A percentile compares a stretch with the other conserved stretches of the same genome.
These are phyloP conservation scores for Trypoxylus dichotomus DNA, from an alignment of 1,140 invertebrate genomes.

Conservation along the genomic window DNA sequence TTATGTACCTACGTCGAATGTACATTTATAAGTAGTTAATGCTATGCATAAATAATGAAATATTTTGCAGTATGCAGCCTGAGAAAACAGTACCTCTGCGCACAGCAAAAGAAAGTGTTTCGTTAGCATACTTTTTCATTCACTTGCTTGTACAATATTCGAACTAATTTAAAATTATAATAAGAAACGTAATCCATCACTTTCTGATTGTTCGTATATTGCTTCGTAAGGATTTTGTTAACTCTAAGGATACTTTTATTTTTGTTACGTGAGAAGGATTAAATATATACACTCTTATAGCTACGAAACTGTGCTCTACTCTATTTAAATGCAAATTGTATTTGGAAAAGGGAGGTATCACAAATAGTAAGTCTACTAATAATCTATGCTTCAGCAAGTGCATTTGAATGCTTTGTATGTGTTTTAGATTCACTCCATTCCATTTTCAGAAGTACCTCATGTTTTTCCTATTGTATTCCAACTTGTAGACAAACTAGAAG, in stretches of 20 bases:
- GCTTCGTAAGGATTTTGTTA: neutral
- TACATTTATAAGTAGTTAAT: neutral
- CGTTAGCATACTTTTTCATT: neutral
- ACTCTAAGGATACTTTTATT: neutral
- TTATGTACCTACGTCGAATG: neutral
- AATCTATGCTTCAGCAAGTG: too few relatives aligned
- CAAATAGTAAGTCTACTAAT: too few relatives aligned
- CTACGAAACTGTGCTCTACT: neutral
- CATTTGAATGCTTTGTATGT: too few relatives aligned
- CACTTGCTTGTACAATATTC: neutral
- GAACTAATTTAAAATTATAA: neutral
- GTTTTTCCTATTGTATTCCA: too few relatives aligned
- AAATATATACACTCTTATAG: neutral
- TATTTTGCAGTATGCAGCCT: neutral
- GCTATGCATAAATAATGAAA: neutral
- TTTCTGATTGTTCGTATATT: neutral
- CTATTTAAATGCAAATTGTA: neutral
- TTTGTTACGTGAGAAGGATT: neutral
- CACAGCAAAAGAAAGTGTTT: neutral
- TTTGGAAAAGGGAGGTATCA: too few relatives aligned
- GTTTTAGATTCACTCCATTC: too few relatives aligned
- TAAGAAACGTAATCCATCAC: neutral
- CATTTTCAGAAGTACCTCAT: too few relatives aligned
- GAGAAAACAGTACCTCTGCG: neutral
- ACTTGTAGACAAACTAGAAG: too few relatives aligned